These are phyloP conservation scores for Athene noctua DNA, from an alignment of 2,113 vertebrate species.

Conservation along the genomic window DNA sequence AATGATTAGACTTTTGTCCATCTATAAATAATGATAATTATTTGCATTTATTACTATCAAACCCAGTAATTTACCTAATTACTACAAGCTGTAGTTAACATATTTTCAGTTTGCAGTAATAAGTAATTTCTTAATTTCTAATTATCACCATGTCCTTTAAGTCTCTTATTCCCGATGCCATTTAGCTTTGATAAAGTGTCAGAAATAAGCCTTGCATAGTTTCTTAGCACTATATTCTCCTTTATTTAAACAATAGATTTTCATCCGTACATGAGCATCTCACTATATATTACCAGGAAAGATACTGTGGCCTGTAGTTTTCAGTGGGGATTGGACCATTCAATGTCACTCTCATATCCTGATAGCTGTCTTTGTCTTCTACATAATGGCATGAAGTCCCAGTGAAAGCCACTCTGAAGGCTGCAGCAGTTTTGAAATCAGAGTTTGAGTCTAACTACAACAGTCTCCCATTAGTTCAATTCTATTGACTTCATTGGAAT, in stretches of 20 bases:
- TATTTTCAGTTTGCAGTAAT: slow-evolving; percentile 31
- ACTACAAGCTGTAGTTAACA: slow-evolving; percentile 43
- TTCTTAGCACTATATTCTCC: not conserved
- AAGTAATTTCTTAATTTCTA: slow-evolving; percentile 32
- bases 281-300: not conserved
- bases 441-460: not conserved
- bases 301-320: not conserved
- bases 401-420: not conserved
- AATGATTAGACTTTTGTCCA: slow-evolving; percentile 46
- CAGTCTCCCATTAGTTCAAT: not conserved
- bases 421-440: not conserved
- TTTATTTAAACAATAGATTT: not conserved
- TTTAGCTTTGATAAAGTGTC: slow-evolving; percentile 1
- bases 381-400: not conserved
- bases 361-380: not conserved
- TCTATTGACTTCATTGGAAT: not conserved
- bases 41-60: slow-evolving; percentile 60
- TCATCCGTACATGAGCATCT: not conserved
- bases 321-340: not conserved
- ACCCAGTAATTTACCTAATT: slow-evolving; percentile 59
- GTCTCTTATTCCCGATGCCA: not conserved
- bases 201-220: not conserved
- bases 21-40: slow-evolving; percentile 68
- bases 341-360: not conserved
- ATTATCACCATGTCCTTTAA: not conserved